Base-by-base conservation (phyloP, 2,888 invertebrate genomes). In the Nezara viridula region DNA sequence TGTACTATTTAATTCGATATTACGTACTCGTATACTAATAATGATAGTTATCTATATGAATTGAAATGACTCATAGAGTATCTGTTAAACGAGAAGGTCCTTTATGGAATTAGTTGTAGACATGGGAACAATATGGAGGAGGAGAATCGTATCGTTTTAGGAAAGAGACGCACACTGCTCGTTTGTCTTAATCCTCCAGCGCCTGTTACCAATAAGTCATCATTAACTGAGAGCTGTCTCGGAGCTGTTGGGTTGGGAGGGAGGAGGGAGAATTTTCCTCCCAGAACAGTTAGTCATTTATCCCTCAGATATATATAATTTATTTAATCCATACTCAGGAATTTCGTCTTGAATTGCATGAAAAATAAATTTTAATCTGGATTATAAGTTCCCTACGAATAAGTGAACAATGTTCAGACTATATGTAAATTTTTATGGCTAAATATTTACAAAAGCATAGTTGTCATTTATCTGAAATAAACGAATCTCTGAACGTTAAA, bases 141-240 rank as follows among this genome's bases (percentile, higher is more conserved):
- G 14, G n/a, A n/a, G 40, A 47, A 44, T 81, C 44, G 44, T 47
- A 44, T 81, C 81, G 81, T 47, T 40, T 47, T 44, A 47, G 44
- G 44, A 21, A 77, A 40, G 81, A 81, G 44, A 81, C 44, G 81
- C 44, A 81, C 44, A 21, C 44, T 81, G n/a, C 81, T 81, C 81
- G 81, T 81, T 81, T 81, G 81, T 81, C 81, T 81, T 81, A 81
- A 81, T 81, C 81, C 81, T 81, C 24, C 2, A 47, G 44, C n/a
- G 44, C 16, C 81, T 81, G 81, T 24, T 81, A 40, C 44, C 81
- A 81, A 81, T 81, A 81, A 81, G 44, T 81, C 81, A 81, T 81
- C 81, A 81, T 81, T 81, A 81, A 47, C 44, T 47, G n/a, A 7
- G 40, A 40, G 40, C 77, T 44, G 37, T 77, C 77, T 77, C 40